Evolutionary conservation across 2,113 vertebrate species (phyloP).

Genomic region (Sarotherodon lohbergeri): DNA sequence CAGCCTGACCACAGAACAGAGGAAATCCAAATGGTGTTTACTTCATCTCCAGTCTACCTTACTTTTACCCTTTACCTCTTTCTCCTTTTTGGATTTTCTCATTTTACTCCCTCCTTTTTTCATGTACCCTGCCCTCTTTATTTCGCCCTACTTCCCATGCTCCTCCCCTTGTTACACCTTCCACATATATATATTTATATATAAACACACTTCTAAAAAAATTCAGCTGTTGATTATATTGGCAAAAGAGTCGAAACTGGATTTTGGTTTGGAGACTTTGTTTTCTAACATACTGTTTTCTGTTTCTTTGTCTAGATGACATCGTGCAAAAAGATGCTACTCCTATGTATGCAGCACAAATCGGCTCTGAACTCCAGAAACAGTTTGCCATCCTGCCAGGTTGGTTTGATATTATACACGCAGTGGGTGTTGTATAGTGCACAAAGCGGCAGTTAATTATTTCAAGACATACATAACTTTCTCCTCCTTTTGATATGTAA

Average conservation of each 20-base stretch:
- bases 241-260: not conserved
- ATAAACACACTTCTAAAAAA: not conserved
- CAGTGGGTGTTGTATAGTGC: not conserved
- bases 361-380: conserved; percentile 84
- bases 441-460: not conserved
- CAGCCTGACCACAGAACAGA: conserved; percentile 10
- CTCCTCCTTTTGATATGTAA: not conserved
- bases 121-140: not conserved
- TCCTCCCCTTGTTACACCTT: not conserved
- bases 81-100: not conserved
- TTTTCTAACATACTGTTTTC: not conserved
- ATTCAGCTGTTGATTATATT: not conserved
- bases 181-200: not conserved
- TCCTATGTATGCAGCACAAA: conserved; percentile 80
- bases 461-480: not conserved
- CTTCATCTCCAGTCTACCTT: not conserved
- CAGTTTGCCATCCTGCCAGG: conserved; percentile 91
- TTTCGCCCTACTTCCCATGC: not conserved
- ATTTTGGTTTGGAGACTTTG: not conserved
- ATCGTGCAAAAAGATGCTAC: conserved; percentile 81
- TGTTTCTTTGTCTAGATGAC: conserved; percentile 74
- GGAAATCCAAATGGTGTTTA: conserved; percentile 35
- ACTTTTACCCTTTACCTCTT: not conserved
- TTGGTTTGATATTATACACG: conserved; percentile 44
- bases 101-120: not conserved